These are phyloP conservation scores for Cochlearius cochlearius DNA, from an alignment of 2,113 vertebrate genomes.

Conservation along the genomic window DNA sequence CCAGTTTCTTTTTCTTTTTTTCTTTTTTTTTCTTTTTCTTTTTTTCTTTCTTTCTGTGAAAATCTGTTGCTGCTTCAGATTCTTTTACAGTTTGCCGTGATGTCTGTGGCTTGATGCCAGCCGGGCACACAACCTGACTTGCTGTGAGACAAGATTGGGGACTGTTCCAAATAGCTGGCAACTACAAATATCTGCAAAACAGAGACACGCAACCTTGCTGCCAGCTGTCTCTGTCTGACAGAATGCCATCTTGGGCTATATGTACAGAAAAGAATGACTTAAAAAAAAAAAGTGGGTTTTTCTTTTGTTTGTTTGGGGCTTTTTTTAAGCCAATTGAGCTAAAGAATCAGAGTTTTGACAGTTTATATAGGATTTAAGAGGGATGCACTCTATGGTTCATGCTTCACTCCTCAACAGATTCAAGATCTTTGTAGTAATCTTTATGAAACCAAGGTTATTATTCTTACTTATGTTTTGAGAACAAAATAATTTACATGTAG, in stretches of 20 bases:
- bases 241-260: not conserved
- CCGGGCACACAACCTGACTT: not conserved
- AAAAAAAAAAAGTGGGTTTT: not conserved
- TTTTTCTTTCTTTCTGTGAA: not conserved
- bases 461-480: not conserved
- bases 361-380: not conserved
- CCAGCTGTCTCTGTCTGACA: slow-evolving; percentile 43
- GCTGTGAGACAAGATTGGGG: slow-evolving; percentile 9
- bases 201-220: not conserved
- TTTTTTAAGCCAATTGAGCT: not conserved
- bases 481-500: not conserved
- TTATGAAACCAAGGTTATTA: not conserved
- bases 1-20: not conserved
- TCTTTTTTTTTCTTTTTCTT: no score
- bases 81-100: not conserved
- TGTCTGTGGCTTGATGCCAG: slow-evolving; percentile 1
- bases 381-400: not conserved
- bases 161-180: slow-evolving; percentile 34
- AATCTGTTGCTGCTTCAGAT: not conserved
- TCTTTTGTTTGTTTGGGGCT: not conserved
- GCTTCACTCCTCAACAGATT: not conserved
- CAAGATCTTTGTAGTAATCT: not conserved
- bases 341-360: not conserved
- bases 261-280: not conserved
- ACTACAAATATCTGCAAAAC: slow-evolving; percentile 1